Base-by-base conservation (phyloP, 2,797 vertebrate genomes). In the Macropus fuliginosus region DNA sequence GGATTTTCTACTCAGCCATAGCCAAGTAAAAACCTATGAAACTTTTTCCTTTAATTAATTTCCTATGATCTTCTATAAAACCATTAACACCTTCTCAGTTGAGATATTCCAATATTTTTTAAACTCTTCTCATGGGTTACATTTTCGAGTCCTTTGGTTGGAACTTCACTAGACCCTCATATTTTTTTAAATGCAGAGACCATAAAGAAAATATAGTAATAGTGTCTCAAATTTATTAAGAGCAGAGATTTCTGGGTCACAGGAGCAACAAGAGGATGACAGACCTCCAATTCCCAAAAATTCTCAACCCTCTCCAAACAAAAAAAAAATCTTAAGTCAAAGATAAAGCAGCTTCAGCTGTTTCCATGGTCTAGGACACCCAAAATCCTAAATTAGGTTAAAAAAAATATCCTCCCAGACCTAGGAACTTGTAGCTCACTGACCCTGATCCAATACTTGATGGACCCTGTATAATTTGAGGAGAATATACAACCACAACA, bases 1-100 rank as follows among this genome's bases (percentile, higher is more conserved):
- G 90, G 54, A 50, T 95, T 96, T 97, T 28, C 46, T 93, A 29
- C 97, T 96, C 93, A 96, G 96, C 97, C 90, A 96, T 62, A 95
- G 96, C 91, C 56, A 95, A 96, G 74, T 92, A 94, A 97, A 96
- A 97, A 90, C 91, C 31, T 57, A 92, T 90, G 59, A 46, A 46
- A 91, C 46, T 46, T 91, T 93, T 59, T 50, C 54, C 74, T 55
- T 3, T 62, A 91, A 40, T 94, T 97, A 95, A 96, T 93, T 56
- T 57, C 56, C 24, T 57, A 28, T 95, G 91, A 52, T 91, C 91
- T 93, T 81, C 74, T 96, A n/a, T 21, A 95, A 97, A 97, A 95
- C 56, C 24, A 92, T 92, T 90, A 93, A 62, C 10, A 24, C 18
- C 0, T 81, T 46, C 74, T 27, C 40, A 46, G 21, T 81, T 81